Evolutionary conservation across 2,888 invertebrate species (phyloP).

Genomic region (Leistus spinibarbis): DNA sequence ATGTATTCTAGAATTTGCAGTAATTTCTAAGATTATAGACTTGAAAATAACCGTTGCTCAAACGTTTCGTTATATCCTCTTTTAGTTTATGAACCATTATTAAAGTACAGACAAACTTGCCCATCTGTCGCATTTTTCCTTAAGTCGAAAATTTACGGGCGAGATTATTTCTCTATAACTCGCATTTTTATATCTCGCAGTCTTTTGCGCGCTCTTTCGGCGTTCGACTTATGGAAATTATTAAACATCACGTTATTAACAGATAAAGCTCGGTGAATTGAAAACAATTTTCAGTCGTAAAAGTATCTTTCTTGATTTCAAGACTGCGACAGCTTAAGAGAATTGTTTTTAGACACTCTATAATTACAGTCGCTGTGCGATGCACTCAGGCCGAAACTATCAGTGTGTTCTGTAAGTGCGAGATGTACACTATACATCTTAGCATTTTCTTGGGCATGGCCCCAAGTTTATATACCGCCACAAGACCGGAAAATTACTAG

Average conservation of each 20-base stretch:
- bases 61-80: not conserved
- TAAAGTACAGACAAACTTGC: not conserved
- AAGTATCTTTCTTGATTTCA: not conserved
- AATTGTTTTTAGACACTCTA: not conserved
- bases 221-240: no score
- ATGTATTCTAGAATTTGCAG: not conserved
- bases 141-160: no score
- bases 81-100: not conserved
- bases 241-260: no score
- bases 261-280: no score
- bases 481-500: constrained; percentile 37
- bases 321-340: not conserved
- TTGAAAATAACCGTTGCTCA: not conserved
- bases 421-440: not conserved
- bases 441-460: not conserved
- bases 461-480: constrained; percentile 10
- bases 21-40: not conserved
- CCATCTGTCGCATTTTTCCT: not conserved
- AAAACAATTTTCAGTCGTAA: not conserved
- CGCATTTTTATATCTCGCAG: no score
- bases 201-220: no score
- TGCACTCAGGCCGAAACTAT: not conserved
- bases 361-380: not conserved
- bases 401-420: not conserved
- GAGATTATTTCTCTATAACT: no score